Evolutionary conservation across 2,888 invertebrate species (phyloP).

Genomic region (Anoncus sp.): DNA sequence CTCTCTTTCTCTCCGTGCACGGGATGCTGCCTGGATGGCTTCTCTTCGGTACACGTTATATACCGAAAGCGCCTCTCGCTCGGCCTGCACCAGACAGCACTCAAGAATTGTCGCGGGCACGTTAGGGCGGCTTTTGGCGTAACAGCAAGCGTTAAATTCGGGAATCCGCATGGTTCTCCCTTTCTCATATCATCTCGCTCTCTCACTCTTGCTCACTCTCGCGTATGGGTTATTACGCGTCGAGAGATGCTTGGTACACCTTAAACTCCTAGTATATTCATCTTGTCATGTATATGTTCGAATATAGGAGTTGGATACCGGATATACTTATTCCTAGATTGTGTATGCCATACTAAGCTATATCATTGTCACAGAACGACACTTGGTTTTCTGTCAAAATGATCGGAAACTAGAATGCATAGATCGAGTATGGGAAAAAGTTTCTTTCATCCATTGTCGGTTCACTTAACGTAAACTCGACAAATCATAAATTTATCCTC

Average conservation of each 20-base stretch:
- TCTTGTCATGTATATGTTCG: neutral
- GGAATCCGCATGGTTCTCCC: slow-evolving; percentile 35
- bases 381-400: too few relatives aligned
- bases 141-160: slow-evolving; percentile 81
- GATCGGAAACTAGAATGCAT: too few relatives aligned
- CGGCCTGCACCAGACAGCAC: slow-evolving; percentile 82
- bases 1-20: slow-evolving; percentile 54
- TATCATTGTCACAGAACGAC: too few relatives aligned
- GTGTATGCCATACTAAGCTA: neutral
- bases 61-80: slow-evolving; percentile 63
- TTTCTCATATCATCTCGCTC: slow-evolving; percentile 27
- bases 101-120: slow-evolving; percentile 83
- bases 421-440: too few relatives aligned
- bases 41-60: slow-evolving; percentile 64
- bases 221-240: slow-evolving; percentile 23
- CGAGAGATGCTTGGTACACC: slow-evolving; percentile 6
- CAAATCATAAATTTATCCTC: too few relatives aligned
- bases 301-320: neutral
- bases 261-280: neutral
- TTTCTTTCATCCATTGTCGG: too few relatives aligned
- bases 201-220: slow-evolving; percentile 43
- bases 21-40: slow-evolving; percentile 62
- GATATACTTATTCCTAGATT: slow-evolving; percentile 3
- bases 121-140: slow-evolving; percentile 80
- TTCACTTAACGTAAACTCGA: too few relatives aligned